Percentiles rank a stretch among this genome's conserved stretches.
Evolutionary conservation across 2,113 vertebrate genomes (phyloP).

Genomic region (Euleptes europaea): DNA sequence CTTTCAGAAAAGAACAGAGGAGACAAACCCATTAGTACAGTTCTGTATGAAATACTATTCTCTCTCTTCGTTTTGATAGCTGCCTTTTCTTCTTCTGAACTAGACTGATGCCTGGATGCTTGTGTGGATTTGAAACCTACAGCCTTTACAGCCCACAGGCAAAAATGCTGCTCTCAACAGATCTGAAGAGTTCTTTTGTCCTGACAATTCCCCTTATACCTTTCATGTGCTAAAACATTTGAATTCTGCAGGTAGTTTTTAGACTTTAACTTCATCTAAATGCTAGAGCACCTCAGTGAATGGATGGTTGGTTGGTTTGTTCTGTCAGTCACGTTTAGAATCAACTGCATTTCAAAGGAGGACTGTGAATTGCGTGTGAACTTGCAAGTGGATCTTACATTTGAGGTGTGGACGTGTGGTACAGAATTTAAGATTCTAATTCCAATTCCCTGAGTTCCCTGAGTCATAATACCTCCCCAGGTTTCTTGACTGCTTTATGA

Average conservation of each 20-base stretch:
- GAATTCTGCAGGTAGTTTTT: constrained; percentile 3
- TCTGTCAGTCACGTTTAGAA: not conserved
- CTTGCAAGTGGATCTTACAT: not conserved
- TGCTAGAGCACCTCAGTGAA: constrained; percentile 16
- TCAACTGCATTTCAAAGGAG: not conserved
- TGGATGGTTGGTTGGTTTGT: constrained; percentile 15
- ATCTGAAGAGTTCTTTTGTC: constrained; percentile 19
- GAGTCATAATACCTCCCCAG: not conserved
- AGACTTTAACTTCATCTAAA: constrained; percentile 24
- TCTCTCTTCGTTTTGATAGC: constrained; percentile 12
- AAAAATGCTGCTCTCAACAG: constrained; percentile 16
- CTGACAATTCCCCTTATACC: constrained; percentile 32
- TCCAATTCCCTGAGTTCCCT: not conserved
- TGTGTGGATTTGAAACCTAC: not conserved
- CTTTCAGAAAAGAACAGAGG: fast-evolving
- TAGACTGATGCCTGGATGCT: not conserved
- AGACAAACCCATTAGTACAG: fast-evolving
- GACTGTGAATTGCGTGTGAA: not conserved
- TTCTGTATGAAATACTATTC: fast-evolving
- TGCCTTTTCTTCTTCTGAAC: not conserved
- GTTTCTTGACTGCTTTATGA: not conserved
- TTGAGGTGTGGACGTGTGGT: not conserved
- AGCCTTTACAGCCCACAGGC: constrained; percentile 12
- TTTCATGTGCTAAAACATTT: constrained; percentile 2
- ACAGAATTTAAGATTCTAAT: not conserved